phyloP scores from a whole-genome alignment of 2,888 invertebrate species.

The Lampropteryx suffumata region DNA sequence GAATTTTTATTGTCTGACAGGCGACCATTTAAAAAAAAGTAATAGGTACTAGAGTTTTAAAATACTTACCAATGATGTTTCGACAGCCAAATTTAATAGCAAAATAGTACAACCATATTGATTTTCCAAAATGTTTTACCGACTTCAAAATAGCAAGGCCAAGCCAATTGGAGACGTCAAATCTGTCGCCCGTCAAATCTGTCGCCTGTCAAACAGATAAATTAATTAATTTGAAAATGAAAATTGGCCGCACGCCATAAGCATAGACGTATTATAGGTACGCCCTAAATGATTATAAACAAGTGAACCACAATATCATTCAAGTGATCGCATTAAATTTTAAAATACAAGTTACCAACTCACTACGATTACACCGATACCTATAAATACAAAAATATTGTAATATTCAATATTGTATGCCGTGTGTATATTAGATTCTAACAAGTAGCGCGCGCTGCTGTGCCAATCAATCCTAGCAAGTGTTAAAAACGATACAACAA shows the following conservation, averaged over 20 bases:
- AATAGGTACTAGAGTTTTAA: no score
- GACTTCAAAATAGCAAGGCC: slow-evolving; percentile 15
- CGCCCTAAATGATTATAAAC: slow-evolving; percentile 53
- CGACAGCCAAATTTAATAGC: no score
- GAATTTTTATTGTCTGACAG: slow-evolving; percentile 7
- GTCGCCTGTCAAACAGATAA: slow-evolving; percentile 30
- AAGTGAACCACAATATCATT: slow-evolving; percentile 62
- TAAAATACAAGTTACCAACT: slow-evolving; percentile 75
- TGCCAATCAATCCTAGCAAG: slow-evolving; percentile 39
- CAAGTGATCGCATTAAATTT: slow-evolving; percentile 47
- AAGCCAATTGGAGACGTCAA: slow-evolving; percentile 16
- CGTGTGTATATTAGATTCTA: slow-evolving; percentile 70
- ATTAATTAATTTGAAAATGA: slow-evolving; percentile 33
- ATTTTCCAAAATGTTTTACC: no score
- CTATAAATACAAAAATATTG: slow-evolving; percentile 81
- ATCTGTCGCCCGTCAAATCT: no score
- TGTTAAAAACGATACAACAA: slow-evolving; percentile 26
- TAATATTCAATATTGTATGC: slow-evolving; percentile 68
- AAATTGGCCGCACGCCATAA: slow-evolving; percentile 74
- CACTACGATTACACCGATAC: slow-evolving; percentile 77
- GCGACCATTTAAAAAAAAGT: neutral
- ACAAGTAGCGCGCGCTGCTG: slow-evolving; percentile 70
- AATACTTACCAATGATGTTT: no score
- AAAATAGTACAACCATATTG: no score
- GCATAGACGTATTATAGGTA: slow-evolving; percentile 57